These are phyloP conservation scores for Drosophila triauraria DNA, from an alignment of 1,140 invertebrate species.

Conservation along the genomic window DNA sequence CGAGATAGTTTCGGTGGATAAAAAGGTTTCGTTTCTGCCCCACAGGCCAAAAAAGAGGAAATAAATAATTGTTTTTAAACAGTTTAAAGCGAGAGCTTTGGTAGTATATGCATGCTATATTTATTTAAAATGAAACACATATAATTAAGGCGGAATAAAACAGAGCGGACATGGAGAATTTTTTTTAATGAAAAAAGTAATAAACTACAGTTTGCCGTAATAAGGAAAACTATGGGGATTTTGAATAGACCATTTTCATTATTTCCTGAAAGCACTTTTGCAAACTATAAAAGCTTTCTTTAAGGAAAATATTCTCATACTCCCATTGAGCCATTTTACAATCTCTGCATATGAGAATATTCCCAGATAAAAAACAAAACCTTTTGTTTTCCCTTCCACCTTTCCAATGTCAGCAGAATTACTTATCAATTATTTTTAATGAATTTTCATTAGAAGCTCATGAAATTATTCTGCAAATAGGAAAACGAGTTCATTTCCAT, in stretches of 20 bases:
- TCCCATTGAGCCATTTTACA: neutral
- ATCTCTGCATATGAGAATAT: slow-evolving; percentile 32
- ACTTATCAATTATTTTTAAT: slow-evolving; percentile 37
- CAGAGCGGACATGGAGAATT: neutral
- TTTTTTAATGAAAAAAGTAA: neutral
- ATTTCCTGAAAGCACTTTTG: neutral
- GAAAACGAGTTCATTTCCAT: slow-evolving; percentile 26
- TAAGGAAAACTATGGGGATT: no score
- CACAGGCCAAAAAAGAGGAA: slow-evolving; percentile 39
- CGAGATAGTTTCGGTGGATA: slow-evolving; percentile 16
- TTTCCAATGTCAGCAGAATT: slow-evolving; percentile 4
- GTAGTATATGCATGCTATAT: slow-evolving; percentile 15
- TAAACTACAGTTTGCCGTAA: slow-evolving; percentile 1
- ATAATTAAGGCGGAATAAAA: slow-evolving; percentile 14
- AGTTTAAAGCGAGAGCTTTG: slow-evolving; percentile 8
- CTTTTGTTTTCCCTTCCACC: neutral
- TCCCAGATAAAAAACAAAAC: slow-evolving; percentile 11
- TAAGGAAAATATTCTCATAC: neutral
- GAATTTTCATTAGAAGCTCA: slow-evolving; percentile 23
- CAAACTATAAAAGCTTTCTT: neutral
- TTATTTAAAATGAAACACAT: slow-evolving; percentile 19
- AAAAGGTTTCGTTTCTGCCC: slow-evolving; percentile 18
- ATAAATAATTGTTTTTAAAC: slow-evolving; percentile 37
- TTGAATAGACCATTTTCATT: no score
- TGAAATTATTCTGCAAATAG: slow-evolving; percentile 21